These are phyloP conservation scores for Cheilosia urbana DNA, from an alignment of 2,888 invertebrate species.

Conservation along the genomic window DNA sequence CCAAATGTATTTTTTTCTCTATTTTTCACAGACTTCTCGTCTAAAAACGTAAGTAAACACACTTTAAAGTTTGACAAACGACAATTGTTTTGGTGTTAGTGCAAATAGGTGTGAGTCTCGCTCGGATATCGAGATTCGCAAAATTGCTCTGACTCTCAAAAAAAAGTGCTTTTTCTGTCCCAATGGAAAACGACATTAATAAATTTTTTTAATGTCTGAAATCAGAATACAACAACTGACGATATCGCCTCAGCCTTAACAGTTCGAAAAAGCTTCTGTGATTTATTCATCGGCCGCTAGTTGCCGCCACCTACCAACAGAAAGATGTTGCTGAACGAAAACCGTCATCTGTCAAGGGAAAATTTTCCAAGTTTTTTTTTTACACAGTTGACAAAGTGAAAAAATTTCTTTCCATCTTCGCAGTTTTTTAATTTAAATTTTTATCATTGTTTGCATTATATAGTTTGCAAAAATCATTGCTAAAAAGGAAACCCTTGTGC, in stretches of 20 bases:
- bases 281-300: not conserved
- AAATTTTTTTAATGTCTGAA: no score
- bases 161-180: no score
- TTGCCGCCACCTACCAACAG: not conserved
- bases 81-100: no score
- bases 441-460: conserved; percentile 51
- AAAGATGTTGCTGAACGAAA: conserved; percentile 57
- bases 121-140: no score
- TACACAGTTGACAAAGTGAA: conserved; percentile 57
- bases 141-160: no score
- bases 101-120: no score
- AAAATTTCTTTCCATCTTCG: conserved; percentile 58
- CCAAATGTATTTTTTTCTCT: no score
- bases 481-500: conserved; percentile 6
- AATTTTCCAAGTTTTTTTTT: conserved; percentile 58
- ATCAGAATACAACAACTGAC: no score
- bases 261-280: conserved; percentile 31
- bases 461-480: conserved; percentile 46
- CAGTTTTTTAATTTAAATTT: conserved; percentile 56
- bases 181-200: no score
- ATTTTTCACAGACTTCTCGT: no score
- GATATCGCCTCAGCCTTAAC: conserved; percentile 14
- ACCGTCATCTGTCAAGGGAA: conserved; percentile 71
- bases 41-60: no score
- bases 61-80: no score